A percentile compares a stretch with the other conserved stretches of the same genome.
Conservation (phyloP, 2,888 invertebrate genomes). For the Acleris literana region DNA sequence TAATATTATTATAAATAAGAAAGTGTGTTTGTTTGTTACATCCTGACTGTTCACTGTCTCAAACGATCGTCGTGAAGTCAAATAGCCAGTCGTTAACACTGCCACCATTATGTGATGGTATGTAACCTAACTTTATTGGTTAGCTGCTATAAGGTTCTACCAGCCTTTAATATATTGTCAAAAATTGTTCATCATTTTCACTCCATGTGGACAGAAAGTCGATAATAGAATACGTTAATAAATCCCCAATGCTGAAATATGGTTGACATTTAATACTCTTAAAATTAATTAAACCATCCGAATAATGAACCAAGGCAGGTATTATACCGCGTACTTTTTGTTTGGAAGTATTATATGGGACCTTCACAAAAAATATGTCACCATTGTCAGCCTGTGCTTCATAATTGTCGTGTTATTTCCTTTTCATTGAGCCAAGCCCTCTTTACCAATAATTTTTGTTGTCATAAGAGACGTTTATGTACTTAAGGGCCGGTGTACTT, state of each 20-base stretch:
- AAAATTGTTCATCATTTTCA: too few species aligned
- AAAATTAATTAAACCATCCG: conserved; percentile 62
- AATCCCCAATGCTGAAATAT: conserved; percentile 14
- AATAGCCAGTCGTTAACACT: too few species aligned
- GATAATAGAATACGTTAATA: not conserved
- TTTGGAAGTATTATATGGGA: conserved; percentile 60
- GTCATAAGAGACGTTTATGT: conserved; percentile 62
- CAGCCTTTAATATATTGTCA: too few species aligned
- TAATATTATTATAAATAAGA: too few species aligned
- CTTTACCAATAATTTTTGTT: conserved; percentile 70
- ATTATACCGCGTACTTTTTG: conserved; percentile 48
- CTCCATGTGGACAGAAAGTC: too few species aligned
- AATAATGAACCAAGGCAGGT: conserved; percentile 51
- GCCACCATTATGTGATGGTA: too few species aligned
- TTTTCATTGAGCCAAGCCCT: conserved; percentile 65
- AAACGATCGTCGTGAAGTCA: too few species aligned
- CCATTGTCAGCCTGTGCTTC: conserved; percentile 73
- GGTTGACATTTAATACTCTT: conserved; percentile 38
- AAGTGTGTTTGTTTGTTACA: too few species aligned
- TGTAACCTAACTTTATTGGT: too few species aligned
- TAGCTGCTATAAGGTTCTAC: too few species aligned
- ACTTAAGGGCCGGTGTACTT: conserved; percentile 44
- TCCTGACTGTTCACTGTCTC: too few species aligned
- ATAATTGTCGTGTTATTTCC: conserved; percentile 78
- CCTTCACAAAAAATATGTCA: conserved; percentile 68